Evolutionary conservation across 1,140 invertebrate genomes (phyloP).

Genomic region (Drosophila mauritiana): DNA sequence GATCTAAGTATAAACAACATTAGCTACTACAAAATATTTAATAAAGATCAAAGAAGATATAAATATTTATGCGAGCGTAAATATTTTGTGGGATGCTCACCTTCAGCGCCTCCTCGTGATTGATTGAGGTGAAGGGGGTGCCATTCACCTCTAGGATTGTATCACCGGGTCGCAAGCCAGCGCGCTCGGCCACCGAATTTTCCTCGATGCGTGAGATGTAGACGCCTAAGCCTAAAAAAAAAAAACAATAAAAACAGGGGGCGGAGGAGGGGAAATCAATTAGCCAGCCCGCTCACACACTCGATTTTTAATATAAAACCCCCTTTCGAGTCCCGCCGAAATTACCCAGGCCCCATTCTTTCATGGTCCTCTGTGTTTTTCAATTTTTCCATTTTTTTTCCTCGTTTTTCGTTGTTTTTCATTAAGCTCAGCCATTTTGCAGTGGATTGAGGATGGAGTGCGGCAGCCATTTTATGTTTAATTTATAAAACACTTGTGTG

Average conservation of each 20-base stretch:
- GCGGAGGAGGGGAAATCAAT: conserved; percentile 62
- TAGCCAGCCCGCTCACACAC: conserved; percentile 52
- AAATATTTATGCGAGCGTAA: conserved; percentile 32
- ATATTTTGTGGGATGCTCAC: conserved; percentile 85
- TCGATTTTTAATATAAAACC: conserved; percentile 64
- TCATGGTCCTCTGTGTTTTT: conserved; percentile 8
- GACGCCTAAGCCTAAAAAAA: conserved; percentile 90
- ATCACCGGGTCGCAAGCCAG: conserved; percentile 93
- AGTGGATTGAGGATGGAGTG: conserved; percentile 39
- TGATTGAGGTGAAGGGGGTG: conserved; percentile 93
- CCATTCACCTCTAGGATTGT: conserved; percentile 95
- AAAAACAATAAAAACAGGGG: conserved; percentile 69
- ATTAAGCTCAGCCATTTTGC: conserved; percentile 51
- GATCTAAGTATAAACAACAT: conserved; percentile 47
- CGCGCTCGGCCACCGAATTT: conserved; percentile 93
- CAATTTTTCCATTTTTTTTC: background rate
- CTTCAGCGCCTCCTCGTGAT: conserved; percentile 94
- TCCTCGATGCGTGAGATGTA: conserved; percentile 95
- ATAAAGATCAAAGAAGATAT: conserved; percentile 44
- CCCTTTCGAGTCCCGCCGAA: background rate
- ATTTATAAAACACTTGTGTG: conserved; percentile 72
- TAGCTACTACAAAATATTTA: conserved; percentile 62
- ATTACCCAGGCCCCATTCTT: conserved; percentile 5
- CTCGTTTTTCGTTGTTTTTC: conserved; percentile 48
- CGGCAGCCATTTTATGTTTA: conserved; percentile 76